Conservation (phyloP, 2,888 invertebrate species). For the Oxytorus armatus region DNA sequence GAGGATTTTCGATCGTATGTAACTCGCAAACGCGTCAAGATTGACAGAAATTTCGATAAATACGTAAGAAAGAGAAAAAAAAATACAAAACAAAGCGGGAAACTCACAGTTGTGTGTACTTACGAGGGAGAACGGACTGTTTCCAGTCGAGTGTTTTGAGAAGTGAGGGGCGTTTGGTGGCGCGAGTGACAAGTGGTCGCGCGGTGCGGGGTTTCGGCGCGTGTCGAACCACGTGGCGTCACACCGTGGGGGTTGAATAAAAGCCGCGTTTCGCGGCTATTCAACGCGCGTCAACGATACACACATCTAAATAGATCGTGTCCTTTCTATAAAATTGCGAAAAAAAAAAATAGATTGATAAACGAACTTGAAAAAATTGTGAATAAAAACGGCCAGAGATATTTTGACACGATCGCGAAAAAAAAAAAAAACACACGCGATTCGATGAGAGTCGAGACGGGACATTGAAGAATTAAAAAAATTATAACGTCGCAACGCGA, state of each 20-base stretch:
- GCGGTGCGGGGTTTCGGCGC: slow-evolving; percentile 64
- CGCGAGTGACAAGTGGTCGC: slow-evolving; percentile 70
- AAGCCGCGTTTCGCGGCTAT: slow-evolving; percentile 56
- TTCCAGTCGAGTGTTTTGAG: slow-evolving; percentile 17
- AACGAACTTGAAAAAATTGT: too few relatives aligned
- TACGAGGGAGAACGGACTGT: background rate
- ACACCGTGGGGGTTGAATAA: slow-evolving; percentile 68
- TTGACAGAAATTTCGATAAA: too few relatives aligned
- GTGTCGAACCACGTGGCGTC: slow-evolving; percentile 69
- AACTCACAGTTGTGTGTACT: background rate
- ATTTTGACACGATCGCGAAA: background rate
- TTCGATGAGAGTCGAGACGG: slow-evolving; percentile 18
- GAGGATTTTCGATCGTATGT: too few relatives aligned
- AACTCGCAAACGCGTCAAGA: too few relatives aligned
- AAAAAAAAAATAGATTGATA: background rate
- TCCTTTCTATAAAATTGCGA: background rate
- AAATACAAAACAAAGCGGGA: background rate
- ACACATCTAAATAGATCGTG: background rate
- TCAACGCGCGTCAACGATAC: background rate
- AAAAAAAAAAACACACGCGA: background rate
- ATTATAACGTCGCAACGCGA: slow-evolving; percentile 72
- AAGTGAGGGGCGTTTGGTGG: slow-evolving; percentile 37
- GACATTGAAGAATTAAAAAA: background rate
- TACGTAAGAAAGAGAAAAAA: too few relatives aligned
- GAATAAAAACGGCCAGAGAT: too few relatives aligned